These are phyloP conservation scores for Kuschelorhynchus macadamiae DNA, from an alignment of 2,888 invertebrate genomes.

Conservation along the genomic window DNA sequence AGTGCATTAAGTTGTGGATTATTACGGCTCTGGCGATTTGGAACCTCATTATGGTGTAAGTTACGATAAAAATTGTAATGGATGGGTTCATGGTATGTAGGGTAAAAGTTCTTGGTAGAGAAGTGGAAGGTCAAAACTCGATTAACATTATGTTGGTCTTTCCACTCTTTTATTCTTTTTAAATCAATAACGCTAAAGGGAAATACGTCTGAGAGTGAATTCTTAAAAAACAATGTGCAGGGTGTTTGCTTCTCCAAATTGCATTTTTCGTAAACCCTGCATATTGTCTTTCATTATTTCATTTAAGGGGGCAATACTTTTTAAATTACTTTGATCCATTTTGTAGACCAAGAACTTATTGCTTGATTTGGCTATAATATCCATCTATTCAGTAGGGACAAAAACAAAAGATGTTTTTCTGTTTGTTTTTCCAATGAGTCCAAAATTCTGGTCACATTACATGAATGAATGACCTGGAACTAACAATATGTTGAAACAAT, in stretches of 20 bases:
- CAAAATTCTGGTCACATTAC: conserved; percentile 45
- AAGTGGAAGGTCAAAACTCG: background rate
- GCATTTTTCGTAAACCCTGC: background rate
- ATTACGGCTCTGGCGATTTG: conserved; percentile 5
- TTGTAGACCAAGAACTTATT: background rate
- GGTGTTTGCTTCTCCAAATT: too few relatives aligned
- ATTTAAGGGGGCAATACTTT: conserved; percentile 7
- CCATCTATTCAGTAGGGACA: conserved; percentile 49
- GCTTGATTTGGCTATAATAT: background rate
- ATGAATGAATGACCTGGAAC: conserved; percentile 55
- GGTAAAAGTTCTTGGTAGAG: conserved; percentile 7
- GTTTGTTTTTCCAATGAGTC: conserved; percentile 52
- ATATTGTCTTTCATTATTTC: conserved; percentile 11
- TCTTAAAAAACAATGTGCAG: conserved; percentile 6
- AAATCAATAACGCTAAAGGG: background rate
- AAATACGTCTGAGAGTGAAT: conserved; percentile 2
- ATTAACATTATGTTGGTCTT: background rate
- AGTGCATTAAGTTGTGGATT: background rate
- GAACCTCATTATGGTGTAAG: conserved; percentile 1
- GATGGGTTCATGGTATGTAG: background rate
- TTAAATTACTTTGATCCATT: conserved; percentile 7
- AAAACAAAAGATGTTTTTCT: conserved; percentile 51
- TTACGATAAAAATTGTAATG: conserved; percentile 4
- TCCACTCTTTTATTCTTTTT: too few relatives aligned
- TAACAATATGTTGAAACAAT: conserved; percentile 54